Evolutionary conservation across 2,888 invertebrate species (phyloP).

Genomic region (Tachina grossa): DNA sequence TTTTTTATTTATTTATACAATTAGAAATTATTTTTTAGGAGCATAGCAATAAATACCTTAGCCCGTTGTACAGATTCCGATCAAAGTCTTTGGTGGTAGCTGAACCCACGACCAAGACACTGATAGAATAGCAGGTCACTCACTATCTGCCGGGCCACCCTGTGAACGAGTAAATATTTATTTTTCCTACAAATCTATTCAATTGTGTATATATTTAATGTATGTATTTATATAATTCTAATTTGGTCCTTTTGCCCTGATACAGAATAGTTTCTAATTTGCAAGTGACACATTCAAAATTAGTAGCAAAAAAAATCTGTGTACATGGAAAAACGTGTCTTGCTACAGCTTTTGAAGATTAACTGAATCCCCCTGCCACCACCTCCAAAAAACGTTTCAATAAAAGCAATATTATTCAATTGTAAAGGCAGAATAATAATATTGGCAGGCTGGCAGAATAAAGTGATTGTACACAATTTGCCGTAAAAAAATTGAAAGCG

Average conservation of each 20-base stretch:
- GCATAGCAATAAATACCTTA: too few species aligned
- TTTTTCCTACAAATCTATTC: too few species aligned
- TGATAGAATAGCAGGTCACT: too few species aligned
- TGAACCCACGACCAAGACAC: too few species aligned
- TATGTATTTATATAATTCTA: neutral
- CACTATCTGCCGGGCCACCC: too few species aligned
- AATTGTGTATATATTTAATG: neutral
- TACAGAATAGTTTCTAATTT: constrained; percentile 35
- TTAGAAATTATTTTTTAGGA: too few species aligned
- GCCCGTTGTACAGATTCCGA: too few species aligned
- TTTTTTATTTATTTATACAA: too few species aligned
- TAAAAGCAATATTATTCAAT: neutral
- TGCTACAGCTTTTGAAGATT: constrained; percentile 21
- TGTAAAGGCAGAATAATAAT: neutral
- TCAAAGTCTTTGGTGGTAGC: too few species aligned
- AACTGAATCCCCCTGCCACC: neutral
- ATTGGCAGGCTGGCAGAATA: constrained; percentile 3
- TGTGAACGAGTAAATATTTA: too few species aligned
- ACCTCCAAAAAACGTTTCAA: neutral
- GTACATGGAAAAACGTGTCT: constrained; percentile 42
- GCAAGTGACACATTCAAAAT: constrained; percentile 42
- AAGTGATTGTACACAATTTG: constrained; percentile 43
- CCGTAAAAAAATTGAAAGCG: constrained; percentile 15
- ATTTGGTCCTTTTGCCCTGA: neutral
- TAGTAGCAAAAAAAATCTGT: constrained; percentile 14